Percentiles rank a stretch among this genome's conserved stretches.
These are phyloP conservation scores for Paralinhomoeus sp. DNA, from an alignment of 2,888 invertebrate species.

Conservation along the genomic window DNA sequence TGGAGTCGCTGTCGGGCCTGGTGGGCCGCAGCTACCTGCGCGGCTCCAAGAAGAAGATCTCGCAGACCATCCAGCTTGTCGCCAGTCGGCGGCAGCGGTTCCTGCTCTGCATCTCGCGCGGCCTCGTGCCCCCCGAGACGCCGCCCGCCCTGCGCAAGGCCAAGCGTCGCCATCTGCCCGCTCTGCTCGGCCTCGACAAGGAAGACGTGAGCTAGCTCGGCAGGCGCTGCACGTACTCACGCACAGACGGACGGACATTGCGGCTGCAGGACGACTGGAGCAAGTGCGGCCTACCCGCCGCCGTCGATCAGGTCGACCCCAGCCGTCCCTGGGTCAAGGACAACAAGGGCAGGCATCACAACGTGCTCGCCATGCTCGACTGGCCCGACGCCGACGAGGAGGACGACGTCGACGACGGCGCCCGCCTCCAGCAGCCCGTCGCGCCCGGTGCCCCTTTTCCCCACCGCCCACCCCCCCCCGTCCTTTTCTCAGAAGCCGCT, in stretches of 20 bases:
- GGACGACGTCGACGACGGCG: constrained; percentile 24
- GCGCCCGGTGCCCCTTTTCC: too few species aligned
- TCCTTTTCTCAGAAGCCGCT: too few species aligned
- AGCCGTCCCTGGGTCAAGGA: constrained; percentile 36
- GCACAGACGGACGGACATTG: background rate
- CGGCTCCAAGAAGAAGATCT: constrained; percentile 40
- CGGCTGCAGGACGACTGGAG: constrained; percentile 23
- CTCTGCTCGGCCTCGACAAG: constrained; percentile 25
- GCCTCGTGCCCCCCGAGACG: constrained; percentile 37
- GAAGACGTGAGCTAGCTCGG: constrained; percentile 26
- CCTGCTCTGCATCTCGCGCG: constrained; percentile 24
- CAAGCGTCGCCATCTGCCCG: constrained; percentile 28
- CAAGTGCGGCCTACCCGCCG: constrained; percentile 24
- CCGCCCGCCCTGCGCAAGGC: constrained; percentile 37
- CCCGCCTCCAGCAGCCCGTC: too few species aligned
- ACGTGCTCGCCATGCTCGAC: constrained; percentile 35
- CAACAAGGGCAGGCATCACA: constrained; percentile 33
- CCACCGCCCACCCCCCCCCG: too few species aligned
- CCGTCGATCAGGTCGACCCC: constrained; percentile 31
- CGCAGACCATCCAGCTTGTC: constrained; percentile 38
- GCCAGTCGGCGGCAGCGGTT: constrained; percentile 28
- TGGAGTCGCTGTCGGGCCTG: constrained; percentile 43
- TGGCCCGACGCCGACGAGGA: constrained; percentile 40
- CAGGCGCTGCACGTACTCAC: too few species aligned
- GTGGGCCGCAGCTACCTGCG: constrained; percentile 40